Conservation (phyloP, 2,113 vertebrate species). For the Nestor notabilis region DNA sequence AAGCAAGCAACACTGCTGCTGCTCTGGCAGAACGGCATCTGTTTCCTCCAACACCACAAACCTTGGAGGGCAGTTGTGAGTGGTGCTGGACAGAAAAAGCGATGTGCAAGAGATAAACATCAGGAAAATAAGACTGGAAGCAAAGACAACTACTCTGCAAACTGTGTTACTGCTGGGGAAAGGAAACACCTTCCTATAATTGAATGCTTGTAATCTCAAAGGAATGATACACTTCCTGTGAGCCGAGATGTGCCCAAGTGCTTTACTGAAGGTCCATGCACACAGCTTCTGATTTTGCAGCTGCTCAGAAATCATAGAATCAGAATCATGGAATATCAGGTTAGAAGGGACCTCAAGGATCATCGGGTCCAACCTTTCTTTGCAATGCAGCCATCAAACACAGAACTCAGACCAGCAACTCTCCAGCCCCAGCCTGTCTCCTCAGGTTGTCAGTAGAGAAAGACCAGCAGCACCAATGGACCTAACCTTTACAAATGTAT, state of each 20-base stretch:
- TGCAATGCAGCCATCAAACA: not conserved
- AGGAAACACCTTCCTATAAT: not conserved
- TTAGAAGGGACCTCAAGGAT: no score
- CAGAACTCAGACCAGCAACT: not conserved
- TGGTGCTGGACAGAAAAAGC: not conserved
- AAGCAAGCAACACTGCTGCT: not conserved
- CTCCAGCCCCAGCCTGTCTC: not conserved
- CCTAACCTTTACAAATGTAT: not conserved
- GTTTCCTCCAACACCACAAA: not conserved
- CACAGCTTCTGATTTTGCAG: not conserved
- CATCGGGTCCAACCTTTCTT: no score
- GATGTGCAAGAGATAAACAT: not conserved
- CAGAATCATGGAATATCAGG: no score
- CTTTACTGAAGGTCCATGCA: not conserved
- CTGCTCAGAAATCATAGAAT: not conserved
- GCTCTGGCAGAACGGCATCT: not conserved
- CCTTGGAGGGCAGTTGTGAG: not conserved
- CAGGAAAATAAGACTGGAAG: not conserved
- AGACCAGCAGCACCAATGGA: not conserved
- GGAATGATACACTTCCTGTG: not conserved
- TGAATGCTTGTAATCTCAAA: not conserved
- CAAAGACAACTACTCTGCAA: not conserved
- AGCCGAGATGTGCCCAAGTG: not conserved
- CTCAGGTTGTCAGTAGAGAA: not conserved
- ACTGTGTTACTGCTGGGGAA: not conserved